Percentiles rank a stretch among this genome's conserved stretches.
These are phyloP conservation scores for Ceriagrion tenellum DNA, from an alignment of 2,888 invertebrate species.

Conservation along the genomic window DNA sequence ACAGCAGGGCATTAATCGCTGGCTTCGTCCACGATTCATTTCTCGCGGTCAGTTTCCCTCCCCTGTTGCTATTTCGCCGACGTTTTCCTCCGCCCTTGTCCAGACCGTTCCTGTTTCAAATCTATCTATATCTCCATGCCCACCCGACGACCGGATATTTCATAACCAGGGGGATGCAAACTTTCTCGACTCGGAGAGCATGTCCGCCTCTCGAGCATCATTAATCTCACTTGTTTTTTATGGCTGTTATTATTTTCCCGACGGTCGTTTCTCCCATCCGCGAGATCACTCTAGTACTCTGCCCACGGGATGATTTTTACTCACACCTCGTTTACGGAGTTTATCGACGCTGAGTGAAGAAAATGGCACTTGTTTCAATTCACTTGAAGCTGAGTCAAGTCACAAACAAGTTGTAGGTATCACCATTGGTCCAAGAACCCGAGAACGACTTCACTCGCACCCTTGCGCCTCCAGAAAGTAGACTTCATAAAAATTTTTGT, in stretches of 20 bases:
- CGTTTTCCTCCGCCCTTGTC: not conserved
- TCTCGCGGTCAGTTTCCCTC: not conserved
- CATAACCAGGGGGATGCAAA: slow-evolving; percentile 24
- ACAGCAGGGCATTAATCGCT: not conserved
- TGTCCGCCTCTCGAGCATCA: not conserved
- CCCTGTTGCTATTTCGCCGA: not conserved
- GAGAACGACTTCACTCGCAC: too few relatives aligned
- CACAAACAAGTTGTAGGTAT: too few relatives aligned
- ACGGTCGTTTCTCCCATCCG: not conserved
- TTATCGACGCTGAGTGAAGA: too few relatives aligned
- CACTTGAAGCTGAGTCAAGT: too few relatives aligned
- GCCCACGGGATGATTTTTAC: too few relatives aligned
- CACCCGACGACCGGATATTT: slow-evolving; percentile 25
- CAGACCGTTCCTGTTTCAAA: not conserved
- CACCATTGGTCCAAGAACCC: too few relatives aligned
- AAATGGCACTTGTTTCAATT: too few relatives aligned
- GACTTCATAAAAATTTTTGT: too few relatives aligned
- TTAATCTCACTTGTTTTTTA: not conserved
- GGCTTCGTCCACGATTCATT: not conserved
- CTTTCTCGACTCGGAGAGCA: slow-evolving; percentile 11
- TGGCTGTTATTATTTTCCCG: not conserved
- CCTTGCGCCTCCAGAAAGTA: too few relatives aligned
- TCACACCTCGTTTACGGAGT: too few relatives aligned
- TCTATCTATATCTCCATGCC: not conserved
- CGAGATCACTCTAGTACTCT: too few relatives aligned